Evolutionary conservation across 2,888 invertebrate species (phyloP).

Genomic region (Nomada fabriciana): DNA sequence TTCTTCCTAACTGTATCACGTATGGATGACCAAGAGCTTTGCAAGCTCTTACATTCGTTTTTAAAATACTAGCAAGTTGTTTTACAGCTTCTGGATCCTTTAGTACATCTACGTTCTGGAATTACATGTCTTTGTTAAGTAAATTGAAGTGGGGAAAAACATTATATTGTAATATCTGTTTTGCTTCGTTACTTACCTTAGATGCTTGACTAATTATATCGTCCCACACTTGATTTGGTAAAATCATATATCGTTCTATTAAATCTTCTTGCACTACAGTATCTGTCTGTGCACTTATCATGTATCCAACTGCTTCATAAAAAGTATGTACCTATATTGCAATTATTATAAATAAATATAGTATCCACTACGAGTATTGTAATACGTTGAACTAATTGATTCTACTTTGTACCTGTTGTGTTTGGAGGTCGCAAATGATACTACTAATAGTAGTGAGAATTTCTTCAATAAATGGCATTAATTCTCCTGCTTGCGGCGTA

Average conservation of each 20-base stretch:
- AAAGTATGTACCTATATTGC: constrained; percentile 92
- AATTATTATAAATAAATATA: background rate
- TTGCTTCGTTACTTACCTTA: constrained; percentile 85
- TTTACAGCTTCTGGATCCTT: constrained; percentile 98
- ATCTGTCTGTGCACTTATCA: constrained; percentile 98
- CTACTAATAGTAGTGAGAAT: constrained; percentile 97
- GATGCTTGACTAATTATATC: constrained; percentile 98
- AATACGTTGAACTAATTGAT: background rate
- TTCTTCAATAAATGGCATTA: constrained; percentile 99
- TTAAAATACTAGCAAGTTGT: constrained; percentile 98
- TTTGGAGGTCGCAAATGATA: constrained; percentile 99
- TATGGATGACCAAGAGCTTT: constrained; percentile 98
- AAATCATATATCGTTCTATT: constrained; percentile 98
- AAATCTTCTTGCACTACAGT: constrained; percentile 95
- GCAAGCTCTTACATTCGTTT: constrained; percentile 99
- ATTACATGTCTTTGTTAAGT: constrained; percentile 6
- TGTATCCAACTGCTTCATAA: constrained; percentile 99
- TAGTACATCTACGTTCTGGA: constrained; percentile 95
- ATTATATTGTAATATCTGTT: background rate
- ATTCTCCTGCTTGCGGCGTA: constrained; percentile 97
- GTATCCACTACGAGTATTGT: background rate
- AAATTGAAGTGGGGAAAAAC: background rate
- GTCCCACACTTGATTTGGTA: constrained; percentile 99
- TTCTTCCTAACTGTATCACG: constrained; percentile 96
- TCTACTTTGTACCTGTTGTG: constrained; percentile 91